Percentiles rank a stretch among this genome's conserved stretches.
Conservation (phyloP, 2,113 vertebrate genomes). For the Carollia perspicillata region DNA sequence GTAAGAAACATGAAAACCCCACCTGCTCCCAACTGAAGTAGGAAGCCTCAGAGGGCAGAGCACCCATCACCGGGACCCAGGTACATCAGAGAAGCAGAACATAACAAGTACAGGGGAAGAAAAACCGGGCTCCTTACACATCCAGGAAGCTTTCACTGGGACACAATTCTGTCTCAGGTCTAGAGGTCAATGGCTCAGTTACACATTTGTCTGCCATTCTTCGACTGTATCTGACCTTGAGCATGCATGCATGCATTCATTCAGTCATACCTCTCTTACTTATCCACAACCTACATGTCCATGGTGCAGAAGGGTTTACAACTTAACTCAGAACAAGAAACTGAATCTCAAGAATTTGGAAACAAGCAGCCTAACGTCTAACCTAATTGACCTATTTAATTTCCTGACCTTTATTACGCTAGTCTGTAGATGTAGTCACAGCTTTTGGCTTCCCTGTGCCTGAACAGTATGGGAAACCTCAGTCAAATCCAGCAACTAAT, state of each 20-base stretch:
- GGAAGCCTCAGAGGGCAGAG: background rate
- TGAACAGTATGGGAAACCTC: background rate
- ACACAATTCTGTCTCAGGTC: background rate
- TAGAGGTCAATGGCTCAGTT: background rate
- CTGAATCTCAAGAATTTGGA: background rate
- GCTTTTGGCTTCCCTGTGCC: background rate
- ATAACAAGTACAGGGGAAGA: background rate
- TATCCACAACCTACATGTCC: background rate
- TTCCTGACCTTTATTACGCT: background rate
- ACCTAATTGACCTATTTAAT: background rate
- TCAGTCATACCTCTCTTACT: background rate
- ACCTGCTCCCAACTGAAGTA: background rate
- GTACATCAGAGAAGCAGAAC: background rate
- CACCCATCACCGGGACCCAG: too few species aligned
- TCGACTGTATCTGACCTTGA: background rate
- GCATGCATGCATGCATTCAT: background rate
- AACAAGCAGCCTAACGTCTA: background rate
- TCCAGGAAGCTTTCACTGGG: background rate
- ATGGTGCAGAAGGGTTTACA: background rate
- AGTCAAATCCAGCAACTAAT: background rate
- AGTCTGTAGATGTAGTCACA: fast-evolving
- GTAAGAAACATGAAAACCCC: background rate
- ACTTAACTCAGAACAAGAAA: background rate
- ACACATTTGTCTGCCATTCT: background rate
- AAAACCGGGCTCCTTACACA: background rate